Base-by-base conservation (phyloP, 2,797 vertebrate species). In the Echiichthys vipera region DNA sequence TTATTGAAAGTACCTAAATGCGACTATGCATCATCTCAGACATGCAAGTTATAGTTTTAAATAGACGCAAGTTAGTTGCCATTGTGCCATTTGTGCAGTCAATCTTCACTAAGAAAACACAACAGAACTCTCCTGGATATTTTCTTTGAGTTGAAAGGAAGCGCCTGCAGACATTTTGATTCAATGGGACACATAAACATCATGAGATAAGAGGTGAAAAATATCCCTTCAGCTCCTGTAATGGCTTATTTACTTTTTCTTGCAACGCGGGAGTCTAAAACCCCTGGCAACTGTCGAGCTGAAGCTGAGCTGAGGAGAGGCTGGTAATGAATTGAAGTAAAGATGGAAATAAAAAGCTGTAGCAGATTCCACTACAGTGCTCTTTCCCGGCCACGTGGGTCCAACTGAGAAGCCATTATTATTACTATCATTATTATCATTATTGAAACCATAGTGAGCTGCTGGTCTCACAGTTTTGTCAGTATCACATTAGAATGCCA, bases 401-500 rank as follows among this genome's bases (percentile, higher is more conserved):
- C 59, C 65, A 51, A 71, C 80, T 80, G 76, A 20, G 3, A 45
- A 59, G 65, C 58, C 70, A 71, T 90, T 86, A 90, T 85, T 86
- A 86, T 84, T 74, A 64, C 58, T 15, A 56, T 78, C 54, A 82
- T 71, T 83, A 82, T 80, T 75, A 84, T 80, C 72, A 62, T 74
- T 80, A 83, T 73, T 77, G 69, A 74, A 84, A 76, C 63, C 83
- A 56, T 34, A 66, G 57, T 59, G 78, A 84, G 78, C 79, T 29
- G 67, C 65, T 63, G 54, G 77, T 84, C 80, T 85, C 70, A n/a
- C 74, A 45, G 78, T 67, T 79, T 72, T 71, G 45, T 77, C 66
- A 34, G 67, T 55, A 73, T 71, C 74, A 29, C 77, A 85, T 87
- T 88, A 78, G 83, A 80, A 90, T 87, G 89, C 84, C 89, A 91